Conservation (phyloP, 2,113 vertebrate genomes). For the Rhinoderma darwinii region DNA sequence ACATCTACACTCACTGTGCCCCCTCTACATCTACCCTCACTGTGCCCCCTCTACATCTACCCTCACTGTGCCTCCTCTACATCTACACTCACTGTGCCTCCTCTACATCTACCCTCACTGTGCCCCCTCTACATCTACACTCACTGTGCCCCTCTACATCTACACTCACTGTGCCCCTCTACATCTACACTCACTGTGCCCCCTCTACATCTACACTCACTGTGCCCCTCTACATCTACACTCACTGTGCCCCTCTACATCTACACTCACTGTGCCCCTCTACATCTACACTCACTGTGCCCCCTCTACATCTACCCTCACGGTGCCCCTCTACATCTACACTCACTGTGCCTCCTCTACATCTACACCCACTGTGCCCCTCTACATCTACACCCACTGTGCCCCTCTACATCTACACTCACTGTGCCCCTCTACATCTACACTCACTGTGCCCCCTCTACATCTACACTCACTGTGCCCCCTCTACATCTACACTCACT, state of each 20-base stretch:
- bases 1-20: background rate
- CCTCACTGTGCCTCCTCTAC: background rate
- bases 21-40: background rate
- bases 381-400: background rate
- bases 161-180: too few relatives aligned
- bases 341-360: too few relatives aligned
- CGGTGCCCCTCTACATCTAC: background rate
- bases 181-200: too few relatives aligned
- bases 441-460: too few relatives aligned
- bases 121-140: background rate
- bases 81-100: background rate
- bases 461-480: too few relatives aligned
- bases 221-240: background rate
- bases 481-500: background rate
- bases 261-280: background rate
- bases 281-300: too few relatives aligned
- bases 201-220: background rate
- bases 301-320: too few relatives aligned
- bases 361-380: background rate
- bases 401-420: too few relatives aligned
- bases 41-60: background rate
- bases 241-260: background rate
- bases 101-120: background rate
- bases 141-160: too few relatives aligned
- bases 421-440: too few relatives aligned